Base-by-base conservation (phyloP, 2,888 invertebrate genomes). In the Epirrhoe alternata region DNA sequence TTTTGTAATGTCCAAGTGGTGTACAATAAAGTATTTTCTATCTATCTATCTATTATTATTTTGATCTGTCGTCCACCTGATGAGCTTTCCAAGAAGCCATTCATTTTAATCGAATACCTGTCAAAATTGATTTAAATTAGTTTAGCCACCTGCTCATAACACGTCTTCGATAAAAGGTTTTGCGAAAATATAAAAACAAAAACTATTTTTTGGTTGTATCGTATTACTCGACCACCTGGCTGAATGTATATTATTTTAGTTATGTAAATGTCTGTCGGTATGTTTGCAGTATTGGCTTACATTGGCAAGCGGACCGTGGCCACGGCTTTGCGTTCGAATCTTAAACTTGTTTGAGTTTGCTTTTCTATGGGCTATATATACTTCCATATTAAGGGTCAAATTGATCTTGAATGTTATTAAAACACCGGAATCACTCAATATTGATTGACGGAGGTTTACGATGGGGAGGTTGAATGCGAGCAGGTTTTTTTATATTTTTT, bases 191-290 rank as follows among this genome's bases (percentile, higher is more conserved):
- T 71, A 59, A 16, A 7, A 24, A 50, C 49, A 50, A 51, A 42
- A 42, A 42, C 12, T 12, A 24, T 84, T 84, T 24, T 87, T 86
- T 81, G 81, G 76, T 78, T 67, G 70, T 89, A 88, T 92, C 88
- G 80, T 71, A 78, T 92, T 90, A 84, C 73, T 47, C 69, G 78
- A 74, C 87, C 91, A 91, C 87, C 88, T 90, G 90, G 64, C 49
- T 52, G 35, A 53, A 58, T n/a, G 10, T 50, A 49, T 77, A 73
- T 75, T 78, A 77, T 74, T 74, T 72, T 74, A 74, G 35, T 72
- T 81, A 86, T 84, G 79, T 72, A 75, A 83, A 87, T 85, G 76
- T 75, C 70, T 63, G 76, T 77, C 77, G 80, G 78, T 73, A 65
- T 76, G 76, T 81, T 81, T 83, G 79, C 77, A 74, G 74, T 74